Percentiles rank a stretch among this genome's conserved stretches.
These are phyloP conservation scores for Pelagia noctiluca DNA, from an alignment of 30 jellyfish, hydroid and myxozoan species.

Conservation along the genomic window DNA sequence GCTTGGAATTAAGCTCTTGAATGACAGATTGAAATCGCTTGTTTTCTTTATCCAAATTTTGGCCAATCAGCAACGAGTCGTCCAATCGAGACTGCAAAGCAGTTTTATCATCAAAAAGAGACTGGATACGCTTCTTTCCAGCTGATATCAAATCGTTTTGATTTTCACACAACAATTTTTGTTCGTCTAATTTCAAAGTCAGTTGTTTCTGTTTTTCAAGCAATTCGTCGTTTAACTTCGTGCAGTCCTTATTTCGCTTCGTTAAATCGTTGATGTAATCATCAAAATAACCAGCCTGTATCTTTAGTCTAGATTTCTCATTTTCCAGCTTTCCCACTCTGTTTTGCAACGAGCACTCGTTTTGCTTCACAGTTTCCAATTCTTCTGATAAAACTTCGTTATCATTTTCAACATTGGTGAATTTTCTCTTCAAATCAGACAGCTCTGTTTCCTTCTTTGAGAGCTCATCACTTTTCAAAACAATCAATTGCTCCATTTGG, in stretches of 20 bases:
- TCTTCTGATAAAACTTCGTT: background rate
- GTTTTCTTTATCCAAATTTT: background rate
- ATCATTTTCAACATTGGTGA: background rate
- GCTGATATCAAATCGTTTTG: background rate
- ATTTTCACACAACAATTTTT: background rate
- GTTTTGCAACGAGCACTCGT: background rate
- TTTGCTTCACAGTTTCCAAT: background rate
- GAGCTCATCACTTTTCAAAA: background rate
- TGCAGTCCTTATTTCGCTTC: background rate
- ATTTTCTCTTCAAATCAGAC: background rate
- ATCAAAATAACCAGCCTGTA: background rate
- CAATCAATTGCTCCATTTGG: background rate
- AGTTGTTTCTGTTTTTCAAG: background rate
- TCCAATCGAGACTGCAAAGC: background rate
- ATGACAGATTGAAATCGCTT: background rate
- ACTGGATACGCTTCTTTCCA: background rate
- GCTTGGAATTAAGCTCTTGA: background rate
- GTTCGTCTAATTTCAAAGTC: background rate
- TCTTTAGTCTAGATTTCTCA: background rate
- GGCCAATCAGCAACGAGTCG: background rate
- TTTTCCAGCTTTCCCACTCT: background rate
- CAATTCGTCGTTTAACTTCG: background rate
- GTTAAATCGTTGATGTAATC: background rate
- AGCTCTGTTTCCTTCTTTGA: background rate
- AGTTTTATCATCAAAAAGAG: conserved; percentile 5